phyloP scores from a whole-genome alignment of 2,888 invertebrate species.

The Xylota segnis region DNA sequence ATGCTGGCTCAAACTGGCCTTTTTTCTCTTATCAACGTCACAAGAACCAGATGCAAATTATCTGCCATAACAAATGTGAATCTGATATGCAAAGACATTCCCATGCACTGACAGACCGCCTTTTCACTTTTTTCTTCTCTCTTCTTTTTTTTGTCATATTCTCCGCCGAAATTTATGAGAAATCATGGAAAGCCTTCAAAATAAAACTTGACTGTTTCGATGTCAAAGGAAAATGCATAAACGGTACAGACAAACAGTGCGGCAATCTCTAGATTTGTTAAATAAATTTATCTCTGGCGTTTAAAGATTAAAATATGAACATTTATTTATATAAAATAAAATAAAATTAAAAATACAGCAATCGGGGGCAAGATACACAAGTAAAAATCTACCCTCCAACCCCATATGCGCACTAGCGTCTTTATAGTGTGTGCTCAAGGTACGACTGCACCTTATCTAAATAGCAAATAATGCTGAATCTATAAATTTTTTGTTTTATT shows the following conservation, averaged over 20 bases:
- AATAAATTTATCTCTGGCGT: constrained; percentile 12
- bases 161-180: constrained; percentile 8
- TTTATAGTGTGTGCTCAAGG: neutral
- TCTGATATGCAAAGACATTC: constrained; percentile 50
- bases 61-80: constrained; percentile 65
- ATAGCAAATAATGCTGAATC: constrained; percentile 37
- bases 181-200: constrained; percentile 9
- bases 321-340: neutral
- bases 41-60: constrained; percentile 59
- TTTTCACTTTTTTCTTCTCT: no score
- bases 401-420: constrained; percentile 5
- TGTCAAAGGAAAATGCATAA: constrained; percentile 30
- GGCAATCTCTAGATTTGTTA: neutral
- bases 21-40: constrained; percentile 44
- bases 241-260: neutral
- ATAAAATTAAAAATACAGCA: neutral
- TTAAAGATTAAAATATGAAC: constrained; percentile 21
- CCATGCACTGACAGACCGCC: neutral
- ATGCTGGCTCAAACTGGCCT: constrained; percentile 37
- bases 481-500: constrained; percentile 27
- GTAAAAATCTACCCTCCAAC: constrained; percentile 28
- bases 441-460: constrained; percentile 37
- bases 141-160: neutral
- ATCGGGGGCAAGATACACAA: neutral
- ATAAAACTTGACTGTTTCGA: neutral